Evolutionary conservation across 2,797 vertebrate species (phyloP), one percentile per base, ranked within the genome.

Genomic region (Alouatta caraya): DNA sequence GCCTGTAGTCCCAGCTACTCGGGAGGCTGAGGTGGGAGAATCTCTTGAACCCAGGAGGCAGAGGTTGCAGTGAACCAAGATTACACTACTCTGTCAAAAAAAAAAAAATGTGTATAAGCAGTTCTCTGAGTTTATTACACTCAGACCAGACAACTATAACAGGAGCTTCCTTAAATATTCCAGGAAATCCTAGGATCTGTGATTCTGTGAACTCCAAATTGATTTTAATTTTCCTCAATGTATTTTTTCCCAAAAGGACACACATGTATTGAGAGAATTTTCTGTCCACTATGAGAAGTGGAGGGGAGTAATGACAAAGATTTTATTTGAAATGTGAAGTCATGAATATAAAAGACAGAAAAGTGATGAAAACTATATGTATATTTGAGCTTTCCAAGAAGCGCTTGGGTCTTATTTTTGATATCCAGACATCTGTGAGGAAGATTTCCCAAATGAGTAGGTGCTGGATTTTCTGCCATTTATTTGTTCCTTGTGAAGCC

Each of bases 121-220:
- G 1, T 76, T 94, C 82, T 50, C 75, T 73, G 39, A 85, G 52
- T 76, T 96, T 59, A 76, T 94, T 26, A 88, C 4, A 75, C 57
- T 30, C 21, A 80, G 57, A 73, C 13, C 21, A 61, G 57, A 73
- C 21, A 72, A 80, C 22, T 15, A 73, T 73, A 94, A n/a, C 5
- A 84, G 15, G 10, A 24, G 5, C 24, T 70, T 93, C 26, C 37
- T 81, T 85, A 75, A 64, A 78, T 75, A 92, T 46, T 92, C 30
- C 5, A 46, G 59, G 39, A 90, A 70, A 85, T 72, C 75, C 46
- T 2, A 85, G 2, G 33, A 79, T 93, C 83, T 21, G 13, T 83
- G 73, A 89, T 91, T 44, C 10, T 78, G 24, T 73, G 76, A n/a
- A 76, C 50, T 93, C 89, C n/a, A 22, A 83, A 48, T 75, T 98